Conservation (phyloP, 2,888 invertebrate genomes). For the Peribatodes rhomboidaria region DNA sequence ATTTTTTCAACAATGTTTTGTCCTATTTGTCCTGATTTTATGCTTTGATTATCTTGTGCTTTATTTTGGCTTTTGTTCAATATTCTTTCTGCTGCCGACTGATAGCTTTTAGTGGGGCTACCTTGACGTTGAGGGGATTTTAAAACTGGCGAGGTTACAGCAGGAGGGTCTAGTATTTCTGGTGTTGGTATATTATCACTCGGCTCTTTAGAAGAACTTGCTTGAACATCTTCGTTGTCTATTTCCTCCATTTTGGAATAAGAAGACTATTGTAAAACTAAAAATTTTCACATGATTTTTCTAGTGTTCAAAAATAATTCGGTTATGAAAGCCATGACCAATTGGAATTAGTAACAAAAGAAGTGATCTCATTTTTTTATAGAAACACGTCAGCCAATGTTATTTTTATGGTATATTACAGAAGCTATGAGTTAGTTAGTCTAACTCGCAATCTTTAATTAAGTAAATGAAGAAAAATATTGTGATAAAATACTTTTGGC, state of each 20-base stretch:
- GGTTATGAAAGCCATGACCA: slow-evolving; percentile 61
- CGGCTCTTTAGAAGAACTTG: slow-evolving; percentile 27
- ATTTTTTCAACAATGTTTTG: slow-evolving; percentile 52
- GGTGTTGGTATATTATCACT: slow-evolving; percentile 8
- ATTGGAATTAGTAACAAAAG: slow-evolving; percentile 57
- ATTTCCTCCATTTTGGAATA: slow-evolving; percentile 36
- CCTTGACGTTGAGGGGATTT: slow-evolving; percentile 28
- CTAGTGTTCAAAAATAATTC: slow-evolving; percentile 27
- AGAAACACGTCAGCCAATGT: neutral
- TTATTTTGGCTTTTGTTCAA: slow-evolving; percentile 27
- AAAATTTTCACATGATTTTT: slow-evolving; percentile 56
- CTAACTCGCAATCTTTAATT: neutral
- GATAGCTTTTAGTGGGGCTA: slow-evolving; percentile 33
- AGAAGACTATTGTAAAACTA: slow-evolving; percentile 13
- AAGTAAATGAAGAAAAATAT: neutral
- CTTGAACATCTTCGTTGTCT: slow-evolving; percentile 24
- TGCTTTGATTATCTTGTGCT: slow-evolving; percentile 43
- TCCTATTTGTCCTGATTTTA: slow-evolving; percentile 45
- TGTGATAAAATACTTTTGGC: neutral
- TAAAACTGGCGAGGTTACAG: slow-evolving; percentile 1
- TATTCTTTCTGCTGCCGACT: slow-evolving; percentile 19
- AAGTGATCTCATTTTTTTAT: slow-evolving; percentile 12
- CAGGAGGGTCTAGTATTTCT: slow-evolving; percentile 12
- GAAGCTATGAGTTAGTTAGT: neutral
- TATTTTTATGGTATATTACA: neutral